Evolutionary conservation across 2,797 vertebrate genomes (phyloP).

Genomic region (Cynodonichthys magdalenae): DNA sequence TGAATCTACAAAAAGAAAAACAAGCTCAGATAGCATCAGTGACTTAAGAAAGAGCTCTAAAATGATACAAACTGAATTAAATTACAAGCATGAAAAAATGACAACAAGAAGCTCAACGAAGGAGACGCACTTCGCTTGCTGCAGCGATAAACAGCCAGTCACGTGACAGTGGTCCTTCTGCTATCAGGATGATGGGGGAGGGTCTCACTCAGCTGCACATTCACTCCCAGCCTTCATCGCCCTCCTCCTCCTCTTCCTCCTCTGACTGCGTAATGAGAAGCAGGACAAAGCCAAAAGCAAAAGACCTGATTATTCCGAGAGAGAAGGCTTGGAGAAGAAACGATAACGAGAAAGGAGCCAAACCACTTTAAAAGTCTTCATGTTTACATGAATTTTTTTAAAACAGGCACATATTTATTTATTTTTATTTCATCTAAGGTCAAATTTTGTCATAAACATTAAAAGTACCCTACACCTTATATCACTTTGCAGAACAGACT

Average conservation of each 20-base stretch:
- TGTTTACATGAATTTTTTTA: not conserved
- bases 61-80: constrained; percentile 7
- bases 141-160: constrained; percentile 72
- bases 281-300: constrained; percentile 75
- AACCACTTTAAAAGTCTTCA: constrained; percentile 27
- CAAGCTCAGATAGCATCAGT: not conserved
- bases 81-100: constrained; percentile 5
- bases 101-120: constrained; percentile 26
- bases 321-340: constrained; percentile 45
- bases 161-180: constrained; percentile 63
- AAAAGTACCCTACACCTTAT: too few relatives aligned
- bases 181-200: constrained; percentile 71
- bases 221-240: constrained; percentile 53
- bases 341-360: constrained; percentile 51
- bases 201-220: constrained; percentile 68
- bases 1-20: constrained; percentile 22
- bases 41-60: not conserved
- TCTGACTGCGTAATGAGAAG: constrained; percentile 64
- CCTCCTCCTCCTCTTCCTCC: constrained; percentile 50
- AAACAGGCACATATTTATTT: not conserved
- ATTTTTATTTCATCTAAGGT: not conserved
- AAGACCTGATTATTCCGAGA: constrained; percentile 52
- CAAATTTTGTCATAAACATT: not conserved
- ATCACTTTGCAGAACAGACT: too few relatives aligned
- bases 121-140: constrained; percentile 55